Base-by-base conservation (phyloP, 2,113 vertebrate genomes). In the Clarias macrocephalus region DNA sequence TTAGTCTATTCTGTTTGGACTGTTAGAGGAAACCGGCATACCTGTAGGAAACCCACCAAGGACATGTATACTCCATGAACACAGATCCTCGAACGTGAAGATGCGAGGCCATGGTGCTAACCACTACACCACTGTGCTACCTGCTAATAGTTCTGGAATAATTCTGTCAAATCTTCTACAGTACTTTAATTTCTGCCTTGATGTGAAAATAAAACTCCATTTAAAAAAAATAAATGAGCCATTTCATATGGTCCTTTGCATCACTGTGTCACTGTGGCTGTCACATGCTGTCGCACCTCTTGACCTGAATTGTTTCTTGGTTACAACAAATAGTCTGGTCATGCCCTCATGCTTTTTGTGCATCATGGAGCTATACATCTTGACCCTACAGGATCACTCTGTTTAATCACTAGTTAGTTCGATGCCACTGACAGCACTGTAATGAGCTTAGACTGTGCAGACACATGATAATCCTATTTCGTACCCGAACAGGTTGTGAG, bases 391-490 rank as follows among this genome's bases (percentile, higher is more conserved):
- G 84, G 88, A 85, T 90, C 84, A 89, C 18, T 62, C 62, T 70
- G 88, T 48, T 85, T 82, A 76, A 88, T 76, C 30, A 23, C 85
- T 33, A 72, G 89, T 68, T 37, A 89, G 70, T 68, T 75, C 60
- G 84, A 65, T 89, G 73, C 52, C 62, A 48, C 60, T 83, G 65
- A 82, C 73, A 84, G 28, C 59, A 86, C 80, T 83, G 86, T 90
- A 91, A 92, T 92, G 87, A 92, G 88, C 89, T 92, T 92, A 89
- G 75, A 89, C 85, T 75, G 72, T 73, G 63, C 16, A n/a, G 81
- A 76, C 63, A 87, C 82, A 25, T 60, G 86, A 59, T 88, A 92
- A 92, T 92, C 87, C 87, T 19, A 15, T 56, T 28, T 88, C 79
- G 80, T 75, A 90, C 65, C 18, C 85, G 84, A 90, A 89, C 80